A percentile compares a stretch with the other conserved stretches of the same genome.
Conservation (phyloP, 2,888 invertebrate species). For the Pyrochroa serraticornis region DNA sequence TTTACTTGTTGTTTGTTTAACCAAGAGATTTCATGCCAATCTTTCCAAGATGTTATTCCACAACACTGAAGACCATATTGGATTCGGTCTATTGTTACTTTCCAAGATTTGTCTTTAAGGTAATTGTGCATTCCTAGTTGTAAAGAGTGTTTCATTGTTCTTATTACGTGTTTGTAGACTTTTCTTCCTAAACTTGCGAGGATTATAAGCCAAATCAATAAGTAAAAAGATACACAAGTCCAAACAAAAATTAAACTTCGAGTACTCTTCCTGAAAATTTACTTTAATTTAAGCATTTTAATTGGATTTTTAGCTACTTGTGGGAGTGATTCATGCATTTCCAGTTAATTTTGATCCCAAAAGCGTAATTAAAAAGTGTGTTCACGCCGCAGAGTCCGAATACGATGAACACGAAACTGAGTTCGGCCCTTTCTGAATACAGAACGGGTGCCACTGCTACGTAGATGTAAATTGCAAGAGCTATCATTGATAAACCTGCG, state of each 20-base stretch:
- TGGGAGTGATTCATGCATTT: slow-evolving; percentile 53
- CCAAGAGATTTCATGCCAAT: slow-evolving; percentile 68
- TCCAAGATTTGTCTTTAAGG: slow-evolving; percentile 64
- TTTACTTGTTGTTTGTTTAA: slow-evolving; percentile 61
- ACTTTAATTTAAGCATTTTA: slow-evolving; percentile 4
- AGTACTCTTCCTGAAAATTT: slow-evolving; percentile 54
- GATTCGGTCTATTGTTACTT: slow-evolving; percentile 63
- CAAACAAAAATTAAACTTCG: slow-evolving; percentile 51
- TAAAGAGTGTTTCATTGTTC: slow-evolving; percentile 61
- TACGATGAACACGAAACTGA: slow-evolving; percentile 54
- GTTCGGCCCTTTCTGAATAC: slow-evolving; percentile 54
- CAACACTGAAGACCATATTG: slow-evolving; percentile 65
- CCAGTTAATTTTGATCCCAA: slow-evolving; percentile 53
- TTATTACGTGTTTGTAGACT: slow-evolving; percentile 53
- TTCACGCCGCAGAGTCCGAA: slow-evolving; percentile 54
- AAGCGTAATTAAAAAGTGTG: slow-evolving; percentile 51
- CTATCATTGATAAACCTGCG: slow-evolving; percentile 49
- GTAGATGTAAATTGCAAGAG: slow-evolving; percentile 51
- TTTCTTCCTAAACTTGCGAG: slow-evolving; percentile 49
- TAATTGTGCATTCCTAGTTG: slow-evolving; percentile 65
- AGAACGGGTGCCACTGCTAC: slow-evolving; percentile 50
- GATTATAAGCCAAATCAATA: slow-evolving; percentile 50
- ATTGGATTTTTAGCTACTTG: slow-evolving; percentile 44
- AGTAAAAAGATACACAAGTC: slow-evolving; percentile 51
- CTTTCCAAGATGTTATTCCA: slow-evolving; percentile 62